phyloP scores from a whole-genome alignment of 2,797 vertebrate species.

The Masticophis lateralis region DNA sequence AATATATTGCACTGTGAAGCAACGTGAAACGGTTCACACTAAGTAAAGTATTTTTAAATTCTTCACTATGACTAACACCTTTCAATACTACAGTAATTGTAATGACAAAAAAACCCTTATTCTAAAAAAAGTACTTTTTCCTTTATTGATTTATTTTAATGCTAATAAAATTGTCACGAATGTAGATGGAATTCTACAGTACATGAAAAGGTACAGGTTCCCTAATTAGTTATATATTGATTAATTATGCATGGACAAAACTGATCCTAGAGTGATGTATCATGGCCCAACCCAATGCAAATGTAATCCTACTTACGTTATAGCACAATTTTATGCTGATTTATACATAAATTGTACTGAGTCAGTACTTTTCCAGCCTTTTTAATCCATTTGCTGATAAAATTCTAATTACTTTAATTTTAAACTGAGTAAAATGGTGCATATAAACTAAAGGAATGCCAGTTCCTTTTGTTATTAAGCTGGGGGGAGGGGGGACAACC shows the following conservation, averaged over 20 bases:
- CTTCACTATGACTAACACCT: neutral
- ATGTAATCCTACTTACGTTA: neutral
- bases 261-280: neutral
- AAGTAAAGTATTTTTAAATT: neutral
- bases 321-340: neutral
- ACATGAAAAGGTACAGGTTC: neutral
- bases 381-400: neutral
- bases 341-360: neutral
- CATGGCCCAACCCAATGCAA: neutral
- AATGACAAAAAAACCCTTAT: neutral
- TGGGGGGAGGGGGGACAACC: neutral
- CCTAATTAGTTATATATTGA: neutral
- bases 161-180: neutral
- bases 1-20: neutral
- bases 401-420: neutral
- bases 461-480: neutral
- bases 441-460: neutral
- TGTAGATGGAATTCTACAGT: neutral
- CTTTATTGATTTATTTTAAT: neutral
- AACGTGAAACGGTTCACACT: neutral
- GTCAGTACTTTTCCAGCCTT: neutral
- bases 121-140: neutral
- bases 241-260: neutral
- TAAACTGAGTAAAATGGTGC: neutral
- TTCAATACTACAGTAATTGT: neutral